A percentile compares a stretch with the other conserved stretches of the same genome.
These are phyloP conservation scores for Dicaeum eximium DNA, from an alignment of 2,113 vertebrate genomes.

Conservation along the genomic window DNA sequence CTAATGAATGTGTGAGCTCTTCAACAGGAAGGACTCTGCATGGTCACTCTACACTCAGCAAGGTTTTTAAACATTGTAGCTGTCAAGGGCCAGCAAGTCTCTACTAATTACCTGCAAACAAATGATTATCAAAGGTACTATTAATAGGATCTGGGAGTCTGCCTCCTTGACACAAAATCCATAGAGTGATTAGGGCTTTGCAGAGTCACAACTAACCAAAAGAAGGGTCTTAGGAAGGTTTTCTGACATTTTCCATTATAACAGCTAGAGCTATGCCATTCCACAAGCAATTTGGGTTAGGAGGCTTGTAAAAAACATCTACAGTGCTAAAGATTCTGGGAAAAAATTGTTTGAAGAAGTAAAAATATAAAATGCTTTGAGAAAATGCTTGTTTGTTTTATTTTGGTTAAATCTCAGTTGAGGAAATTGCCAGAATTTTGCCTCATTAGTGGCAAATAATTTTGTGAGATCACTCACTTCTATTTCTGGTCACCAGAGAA, in stretches of 20 bases:
- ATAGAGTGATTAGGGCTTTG: background rate
- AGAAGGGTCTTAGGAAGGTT: background rate
- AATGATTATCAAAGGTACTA: background rate
- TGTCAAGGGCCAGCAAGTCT: background rate
- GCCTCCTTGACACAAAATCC: background rate
- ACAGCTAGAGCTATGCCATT: background rate
- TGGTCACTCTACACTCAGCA: background rate
- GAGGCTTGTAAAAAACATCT: background rate
- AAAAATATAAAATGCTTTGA: background rate
- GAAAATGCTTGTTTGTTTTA: background rate
- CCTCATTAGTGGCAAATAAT: background rate
- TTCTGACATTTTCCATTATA: background rate
- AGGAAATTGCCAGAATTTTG: background rate
- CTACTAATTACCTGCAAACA: background rate
- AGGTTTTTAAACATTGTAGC: background rate
- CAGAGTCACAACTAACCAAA: background rate
- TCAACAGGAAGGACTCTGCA: background rate
- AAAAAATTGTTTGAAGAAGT: background rate
- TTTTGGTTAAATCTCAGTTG: background rate
- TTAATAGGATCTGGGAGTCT: background rate
- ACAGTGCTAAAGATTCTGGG: background rate
- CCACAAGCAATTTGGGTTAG: background rate
- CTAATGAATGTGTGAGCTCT: background rate
- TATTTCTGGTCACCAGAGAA: background rate
- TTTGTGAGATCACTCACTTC: background rate